These are phyloP conservation scores for Sarotherodon lohbergeri DNA, from an alignment of 2,113 vertebrate genomes.

Conservation along the genomic window DNA sequence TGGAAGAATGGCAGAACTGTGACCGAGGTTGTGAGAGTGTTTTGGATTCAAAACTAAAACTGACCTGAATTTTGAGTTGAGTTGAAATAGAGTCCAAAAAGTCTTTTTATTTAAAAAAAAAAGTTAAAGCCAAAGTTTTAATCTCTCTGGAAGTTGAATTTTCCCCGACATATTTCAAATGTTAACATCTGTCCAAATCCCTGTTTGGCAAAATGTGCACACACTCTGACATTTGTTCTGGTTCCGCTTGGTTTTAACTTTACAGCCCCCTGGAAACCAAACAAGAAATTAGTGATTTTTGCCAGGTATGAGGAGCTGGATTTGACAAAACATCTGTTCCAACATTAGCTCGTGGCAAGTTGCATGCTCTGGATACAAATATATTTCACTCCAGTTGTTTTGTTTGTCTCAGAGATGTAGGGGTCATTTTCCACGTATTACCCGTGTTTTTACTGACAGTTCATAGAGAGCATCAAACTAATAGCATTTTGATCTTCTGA, in stretches of 20 bases:
- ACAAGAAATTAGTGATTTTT: conserved; percentile 54
- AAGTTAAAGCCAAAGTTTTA: conserved; percentile 23
- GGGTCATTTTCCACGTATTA: not conserved
- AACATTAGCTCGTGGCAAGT: conserved; percentile 38
- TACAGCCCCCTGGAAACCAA: conserved; percentile 50
- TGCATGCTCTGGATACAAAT: conserved; percentile 24
- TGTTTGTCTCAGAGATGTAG: not conserved
- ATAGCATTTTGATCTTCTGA: not conserved
- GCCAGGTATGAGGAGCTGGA: conserved; percentile 33
- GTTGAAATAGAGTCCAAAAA: not conserved
- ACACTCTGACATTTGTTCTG: conserved; percentile 55
- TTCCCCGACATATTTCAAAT: conserved; percentile 34
- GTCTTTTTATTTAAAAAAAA: not conserved
- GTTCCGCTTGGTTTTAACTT: conserved; percentile 59
- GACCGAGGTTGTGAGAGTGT: not conserved
- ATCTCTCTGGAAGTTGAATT: conserved; percentile 14
- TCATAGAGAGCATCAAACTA: not conserved
- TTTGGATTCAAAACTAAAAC: not conserved
- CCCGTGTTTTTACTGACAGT: not conserved
- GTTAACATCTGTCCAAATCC: conserved; percentile 53
- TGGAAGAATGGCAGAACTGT: not conserved
- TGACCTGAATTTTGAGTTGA: not conserved
- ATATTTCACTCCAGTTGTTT: conserved; percentile 9
- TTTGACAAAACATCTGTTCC: conserved; percentile 48
- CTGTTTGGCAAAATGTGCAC: conserved; percentile 45